Conservation (phyloP, 2,888 invertebrate genomes). For the Chalcis sispes region DNA sequence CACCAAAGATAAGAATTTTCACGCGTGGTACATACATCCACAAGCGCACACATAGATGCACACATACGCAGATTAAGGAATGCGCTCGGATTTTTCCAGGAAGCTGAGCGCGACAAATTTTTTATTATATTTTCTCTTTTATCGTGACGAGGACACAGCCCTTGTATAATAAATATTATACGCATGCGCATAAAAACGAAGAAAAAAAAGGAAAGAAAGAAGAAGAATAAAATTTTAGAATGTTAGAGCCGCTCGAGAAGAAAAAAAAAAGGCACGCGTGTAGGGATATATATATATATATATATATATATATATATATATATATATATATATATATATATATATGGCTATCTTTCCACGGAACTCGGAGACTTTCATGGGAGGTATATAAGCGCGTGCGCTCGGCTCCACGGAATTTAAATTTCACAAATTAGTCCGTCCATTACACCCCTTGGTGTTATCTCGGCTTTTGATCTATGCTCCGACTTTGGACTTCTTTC, state of each 20-base stretch:
- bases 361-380: slow-evolving; percentile 43
- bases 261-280: neutral
- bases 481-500: neutral
- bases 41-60: neutral
- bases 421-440: slow-evolving; percentile 75
- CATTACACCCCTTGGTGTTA: slow-evolving; percentile 72
- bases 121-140: slow-evolving; percentile 43
- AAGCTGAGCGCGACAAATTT: slow-evolving; percentile 44
- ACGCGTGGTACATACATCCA: neutral
- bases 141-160: neutral
- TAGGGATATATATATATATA: slow-evolving; percentile 6
- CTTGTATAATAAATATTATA: too few relatives aligned
- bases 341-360: slow-evolving; percentile 26
- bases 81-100: slow-evolving; percentile 44
- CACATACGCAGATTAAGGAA: neutral
- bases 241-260: too few relatives aligned
- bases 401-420: slow-evolving; percentile 74
- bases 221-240: neutral
- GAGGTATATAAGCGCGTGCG: slow-evolving; percentile 32
- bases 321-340: slow-evolving; percentile 4
- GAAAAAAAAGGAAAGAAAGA: neutral
- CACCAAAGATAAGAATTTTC: slow-evolving; percentile 13
- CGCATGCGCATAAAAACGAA: neutral
- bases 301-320: too few relatives aligned
- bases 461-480: slow-evolving; percentile 30